Conservation (phyloP, 2,888 invertebrate species). For the Embidobia sp. region DNA sequence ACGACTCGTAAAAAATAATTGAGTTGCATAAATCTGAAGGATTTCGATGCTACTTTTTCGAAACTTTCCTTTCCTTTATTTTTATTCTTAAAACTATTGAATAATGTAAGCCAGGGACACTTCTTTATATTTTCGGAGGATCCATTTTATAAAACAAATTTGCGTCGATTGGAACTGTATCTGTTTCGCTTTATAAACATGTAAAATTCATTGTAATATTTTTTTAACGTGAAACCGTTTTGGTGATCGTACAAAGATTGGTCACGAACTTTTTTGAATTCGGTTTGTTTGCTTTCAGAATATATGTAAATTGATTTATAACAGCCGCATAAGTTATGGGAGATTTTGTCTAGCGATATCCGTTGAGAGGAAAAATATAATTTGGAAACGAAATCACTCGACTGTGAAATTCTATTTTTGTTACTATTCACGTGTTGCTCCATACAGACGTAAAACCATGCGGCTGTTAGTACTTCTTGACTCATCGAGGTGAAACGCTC, state of each 20-base stretch:
- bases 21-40: slow-evolving; percentile 31
- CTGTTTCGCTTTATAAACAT: too few species aligned
- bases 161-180: too few species aligned
- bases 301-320: slow-evolving; percentile 45
- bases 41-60: neutral
- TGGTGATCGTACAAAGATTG: slow-evolving; percentile 1
- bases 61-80: neutral
- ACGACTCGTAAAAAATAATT: slow-evolving; percentile 42
- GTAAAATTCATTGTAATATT: slow-evolving; percentile 3
- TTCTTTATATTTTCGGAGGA: too few species aligned
- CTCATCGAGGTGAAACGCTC: slow-evolving; percentile 63
- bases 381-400: slow-evolving; percentile 48
- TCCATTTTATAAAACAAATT: too few species aligned
- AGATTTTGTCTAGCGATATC: slow-evolving; percentile 30
- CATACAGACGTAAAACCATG: slow-evolving; percentile 22
- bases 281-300: slow-evolving; percentile 25
- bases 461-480: slow-evolving; percentile 52
- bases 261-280: slow-evolving; percentile 1
- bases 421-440: slow-evolving; percentile 24
- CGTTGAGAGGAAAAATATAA: slow-evolving; percentile 25
- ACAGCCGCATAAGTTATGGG: slow-evolving; percentile 22
- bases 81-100: slow-evolving; percentile 16
- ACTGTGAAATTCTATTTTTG: slow-evolving; percentile 53
- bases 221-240: slow-evolving; percentile 1
- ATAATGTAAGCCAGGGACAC: too few species aligned